Percentiles rank a stretch among this genome's conserved stretches.
These are phyloP conservation scores for Limnothrissa miodon DNA, from an alignment of 2,113 vertebrate genomes.

Conservation along the genomic window DNA sequence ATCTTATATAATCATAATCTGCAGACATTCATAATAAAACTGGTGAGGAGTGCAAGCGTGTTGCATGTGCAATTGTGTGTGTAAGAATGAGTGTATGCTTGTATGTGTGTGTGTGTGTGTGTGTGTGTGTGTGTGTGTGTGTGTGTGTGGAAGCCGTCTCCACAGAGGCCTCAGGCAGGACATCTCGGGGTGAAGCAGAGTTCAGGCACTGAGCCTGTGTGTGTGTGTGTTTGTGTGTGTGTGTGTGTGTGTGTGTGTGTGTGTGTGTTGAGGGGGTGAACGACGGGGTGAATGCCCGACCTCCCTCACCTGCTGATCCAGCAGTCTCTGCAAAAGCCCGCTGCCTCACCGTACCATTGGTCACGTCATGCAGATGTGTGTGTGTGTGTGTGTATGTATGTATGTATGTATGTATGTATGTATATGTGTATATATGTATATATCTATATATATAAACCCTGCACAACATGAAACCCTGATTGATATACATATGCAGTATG, in stretches of 20 bases:
- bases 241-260: neutral
- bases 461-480: no score
- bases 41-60: neutral
- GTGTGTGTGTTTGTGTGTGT: neutral
- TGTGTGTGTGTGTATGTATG: neutral
- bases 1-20: no score
- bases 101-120: neutral
- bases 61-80: neutral
- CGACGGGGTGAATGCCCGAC: neutral
- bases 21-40: no score
- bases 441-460: no score
- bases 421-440: neutral
- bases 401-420: neutral
- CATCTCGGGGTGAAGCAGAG: slow-evolving; percentile 7
- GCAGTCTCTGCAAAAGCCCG: slow-evolving; percentile 14
- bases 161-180: neutral
- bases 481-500: no score
- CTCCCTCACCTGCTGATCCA: slow-evolving; percentile 14
- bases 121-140: neutral
- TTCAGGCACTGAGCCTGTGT: neutral
- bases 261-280: neutral
- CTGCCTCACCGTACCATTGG: neutral
- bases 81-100: no score
- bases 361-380: slow-evolving; percentile 4
- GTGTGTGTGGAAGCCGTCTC: neutral